These are phyloP conservation scores for Nemotelus pantherinus DNA, from an alignment of 2,888 invertebrate genomes.

Conservation along the genomic window DNA sequence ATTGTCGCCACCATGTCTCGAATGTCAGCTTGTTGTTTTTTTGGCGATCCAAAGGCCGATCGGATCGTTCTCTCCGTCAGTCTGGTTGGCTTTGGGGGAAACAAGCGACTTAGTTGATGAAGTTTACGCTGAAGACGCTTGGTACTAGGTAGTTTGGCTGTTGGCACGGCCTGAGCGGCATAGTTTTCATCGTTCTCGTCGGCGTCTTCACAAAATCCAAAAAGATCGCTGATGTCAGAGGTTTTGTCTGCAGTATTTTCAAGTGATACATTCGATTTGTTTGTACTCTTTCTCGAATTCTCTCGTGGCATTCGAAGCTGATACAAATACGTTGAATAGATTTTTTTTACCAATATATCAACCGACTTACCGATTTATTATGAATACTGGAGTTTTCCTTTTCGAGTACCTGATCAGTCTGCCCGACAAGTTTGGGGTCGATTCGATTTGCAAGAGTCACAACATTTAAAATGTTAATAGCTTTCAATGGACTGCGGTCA, in stretches of 20 bases:
- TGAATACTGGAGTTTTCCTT: neutral
- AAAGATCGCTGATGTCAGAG: constrained; percentile 51
- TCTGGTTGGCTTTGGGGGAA: constrained; percentile 52
- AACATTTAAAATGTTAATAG: constrained; percentile 60
- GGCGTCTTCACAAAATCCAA: constrained; percentile 59
- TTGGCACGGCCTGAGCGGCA: constrained; percentile 19
- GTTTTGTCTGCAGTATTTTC: neutral
- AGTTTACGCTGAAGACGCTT: constrained; percentile 55
- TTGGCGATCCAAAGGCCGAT: constrained; percentile 49
- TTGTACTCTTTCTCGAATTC: neutral
- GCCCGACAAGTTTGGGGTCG: neutral
- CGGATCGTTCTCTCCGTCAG: constrained; percentile 50
- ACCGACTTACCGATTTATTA: neutral
- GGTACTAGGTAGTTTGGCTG: constrained; percentile 40
- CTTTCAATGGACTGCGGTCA: constrained; percentile 58
- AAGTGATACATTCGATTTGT: neutral
- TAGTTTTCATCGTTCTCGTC: constrained; percentile 51
- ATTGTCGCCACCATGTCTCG: constrained; percentile 60
- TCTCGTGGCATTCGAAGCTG: neutral
- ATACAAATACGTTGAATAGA: neutral
- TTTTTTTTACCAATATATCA: neutral
- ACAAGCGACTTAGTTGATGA: constrained; percentile 54
- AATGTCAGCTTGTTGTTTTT: constrained; percentile 56
- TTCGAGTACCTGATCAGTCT: neutral
- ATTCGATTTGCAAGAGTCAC: constrained; percentile 54